These are phyloP conservation scores for Latrodectus hesperus DNA, from an alignment of 2,888 invertebrate genomes.

Conservation along the genomic window DNA sequence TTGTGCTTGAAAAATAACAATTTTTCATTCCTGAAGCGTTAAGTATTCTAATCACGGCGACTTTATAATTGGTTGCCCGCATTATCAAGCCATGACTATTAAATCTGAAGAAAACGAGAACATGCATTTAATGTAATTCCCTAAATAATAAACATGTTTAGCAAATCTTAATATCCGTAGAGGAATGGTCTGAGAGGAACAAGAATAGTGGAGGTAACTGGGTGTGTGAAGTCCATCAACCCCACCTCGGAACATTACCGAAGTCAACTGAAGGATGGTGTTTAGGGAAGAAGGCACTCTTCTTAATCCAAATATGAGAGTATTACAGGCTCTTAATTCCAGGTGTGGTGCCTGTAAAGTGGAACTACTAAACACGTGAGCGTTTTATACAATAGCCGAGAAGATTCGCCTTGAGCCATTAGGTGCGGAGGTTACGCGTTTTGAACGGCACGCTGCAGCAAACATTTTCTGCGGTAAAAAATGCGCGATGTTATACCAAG, in stretches of 20 bases:
- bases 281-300: constrained; percentile 14
- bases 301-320: constrained; percentile 61
- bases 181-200: constrained; percentile 16
- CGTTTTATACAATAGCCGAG: constrained; percentile 55
- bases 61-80: no score
- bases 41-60: no score
- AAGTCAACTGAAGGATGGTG: constrained; percentile 3
- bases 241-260: constrained; percentile 59
- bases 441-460: neutral
- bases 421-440: constrained; percentile 45
- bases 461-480: constrained; percentile 29
- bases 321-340: constrained; percentile 64
- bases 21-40: no score
- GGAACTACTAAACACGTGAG: constrained; percentile 58
- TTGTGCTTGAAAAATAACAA: no score
- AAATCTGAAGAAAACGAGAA: neutral
- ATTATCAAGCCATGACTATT: no score
- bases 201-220: constrained; percentile 46
- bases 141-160: neutral
- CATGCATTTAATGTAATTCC: neutral
- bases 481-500: constrained; percentile 46
- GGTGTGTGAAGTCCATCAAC: constrained; percentile 58
- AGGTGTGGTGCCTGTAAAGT: constrained; percentile 54
- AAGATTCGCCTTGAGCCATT: constrained; percentile 37
- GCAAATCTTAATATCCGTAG: constrained; percentile 41